A percentile compares a stretch with the other conserved stretches of the same genome.
phyloP scores from a whole-genome alignment of 2,888 invertebrate species.

The Amphipyra berbera region DNA sequence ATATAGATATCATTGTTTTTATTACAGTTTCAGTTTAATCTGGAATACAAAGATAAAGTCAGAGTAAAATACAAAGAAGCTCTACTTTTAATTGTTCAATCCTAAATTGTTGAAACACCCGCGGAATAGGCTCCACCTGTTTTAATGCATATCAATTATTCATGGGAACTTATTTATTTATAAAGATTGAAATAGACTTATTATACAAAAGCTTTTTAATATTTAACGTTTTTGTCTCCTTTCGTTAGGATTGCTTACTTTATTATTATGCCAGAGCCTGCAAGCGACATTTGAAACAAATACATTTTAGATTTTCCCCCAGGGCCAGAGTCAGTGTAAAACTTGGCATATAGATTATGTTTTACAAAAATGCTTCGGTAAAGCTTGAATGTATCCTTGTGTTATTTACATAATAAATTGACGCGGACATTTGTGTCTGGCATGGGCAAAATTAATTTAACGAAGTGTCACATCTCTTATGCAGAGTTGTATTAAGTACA shows the following conservation, averaged over 20 bases:
- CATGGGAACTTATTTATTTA: constrained; percentile 53
- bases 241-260: constrained; percentile 42
- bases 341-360: constrained; percentile 45
- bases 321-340: constrained; percentile 13
- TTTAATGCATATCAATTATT: constrained; percentile 53
- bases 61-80: constrained; percentile 15
- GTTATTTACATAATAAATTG: constrained; percentile 56
- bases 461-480: constrained; percentile 25
- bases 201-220: constrained; percentile 50
- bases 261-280: constrained; percentile 41
- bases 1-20: background rate
- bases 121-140: constrained; percentile 27
- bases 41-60: constrained; percentile 7
- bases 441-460: constrained; percentile 24
- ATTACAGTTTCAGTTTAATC: background rate
- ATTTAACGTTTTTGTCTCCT: constrained; percentile 47
- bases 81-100: constrained; percentile 39
- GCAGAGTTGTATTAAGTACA: constrained; percentile 27
- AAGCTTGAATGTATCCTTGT: constrained; percentile 38
- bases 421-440: constrained; percentile 35
- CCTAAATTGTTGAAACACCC: constrained; percentile 39
- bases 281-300: constrained; percentile 49
- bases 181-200: constrained; percentile 49
- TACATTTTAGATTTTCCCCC: constrained; percentile 48
- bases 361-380: constrained; percentile 40